These are phyloP conservation scores for Tenthredo notha DNA, from an alignment of 2,888 invertebrate species.

Conservation along the genomic window DNA sequence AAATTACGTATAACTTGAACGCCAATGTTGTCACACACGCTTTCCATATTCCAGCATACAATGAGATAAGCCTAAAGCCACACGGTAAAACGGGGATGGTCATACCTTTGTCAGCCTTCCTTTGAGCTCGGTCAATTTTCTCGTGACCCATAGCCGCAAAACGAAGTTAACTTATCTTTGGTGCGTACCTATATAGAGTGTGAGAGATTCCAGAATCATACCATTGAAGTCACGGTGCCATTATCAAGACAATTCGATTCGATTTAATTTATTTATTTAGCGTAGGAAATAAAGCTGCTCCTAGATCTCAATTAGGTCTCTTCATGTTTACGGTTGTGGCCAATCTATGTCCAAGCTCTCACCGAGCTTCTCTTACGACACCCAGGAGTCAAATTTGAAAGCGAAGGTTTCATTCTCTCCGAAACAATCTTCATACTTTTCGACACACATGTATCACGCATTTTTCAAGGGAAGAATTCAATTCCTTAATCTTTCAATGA, in stretches of 20 bases:
- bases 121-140: constrained; percentile 34
- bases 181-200: neutral
- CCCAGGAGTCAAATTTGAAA: constrained; percentile 30
- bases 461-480: neutral
- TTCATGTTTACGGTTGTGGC: constrained; percentile 35
- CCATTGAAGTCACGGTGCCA: neutral
- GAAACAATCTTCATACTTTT: constrained; percentile 18
- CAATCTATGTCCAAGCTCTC: constrained; percentile 32
- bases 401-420: neutral
- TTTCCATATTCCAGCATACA: neutral
- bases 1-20: constrained; percentile 13
- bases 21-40: constrained; percentile 10
- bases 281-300: neutral
- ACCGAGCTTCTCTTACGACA: constrained; percentile 29
- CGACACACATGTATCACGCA: neutral
- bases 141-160: neutral
- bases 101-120: constrained; percentile 28
- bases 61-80: constrained; percentile 38
- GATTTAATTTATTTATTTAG: constrained; percentile 5
- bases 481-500: neutral
- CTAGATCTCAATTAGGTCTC: constrained; percentile 33
- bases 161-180: constrained; percentile 19
- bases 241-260: constrained; percentile 5
- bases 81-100: neutral
- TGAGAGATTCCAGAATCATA: neutral